Conservation (phyloP, 2,113 vertebrate species). For the Cebidichthys violaceus region DNA sequence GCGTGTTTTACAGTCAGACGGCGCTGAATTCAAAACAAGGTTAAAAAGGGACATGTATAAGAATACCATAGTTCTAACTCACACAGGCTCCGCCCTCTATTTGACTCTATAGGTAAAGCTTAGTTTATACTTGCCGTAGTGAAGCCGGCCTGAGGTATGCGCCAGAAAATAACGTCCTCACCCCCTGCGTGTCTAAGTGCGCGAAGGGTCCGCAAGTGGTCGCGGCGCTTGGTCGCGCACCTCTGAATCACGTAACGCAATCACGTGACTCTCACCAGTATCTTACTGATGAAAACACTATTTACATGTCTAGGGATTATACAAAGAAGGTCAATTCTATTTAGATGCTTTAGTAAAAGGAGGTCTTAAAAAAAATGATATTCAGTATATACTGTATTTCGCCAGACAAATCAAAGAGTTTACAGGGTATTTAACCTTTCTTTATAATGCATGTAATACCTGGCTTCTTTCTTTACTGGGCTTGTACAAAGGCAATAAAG, state of each 20-base stretch:
- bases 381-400: background rate
- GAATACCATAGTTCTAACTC: background rate
- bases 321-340: background rate
- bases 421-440: background rate
- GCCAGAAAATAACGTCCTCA: background rate
- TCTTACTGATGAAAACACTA: background rate
- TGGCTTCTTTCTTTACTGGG: background rate
- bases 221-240: no score
- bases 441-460: background rate
- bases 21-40: conserved; percentile 24
- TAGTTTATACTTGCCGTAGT: background rate
- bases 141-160: background rate
- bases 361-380: background rate
- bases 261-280: background rate
- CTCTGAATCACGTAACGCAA: background rate
- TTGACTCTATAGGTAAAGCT: background rate
- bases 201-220: no score
- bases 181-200: no score
- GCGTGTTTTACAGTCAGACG: background rate
- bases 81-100: no score
- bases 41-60: background rate
- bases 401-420: background rate
- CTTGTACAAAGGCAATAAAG: background rate
- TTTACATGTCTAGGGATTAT: background rate
- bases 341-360: background rate